Evolutionary conservation across 2,888 invertebrate genomes (phyloP).

Genomic region (Chamaedrilus cognettii): DNA sequence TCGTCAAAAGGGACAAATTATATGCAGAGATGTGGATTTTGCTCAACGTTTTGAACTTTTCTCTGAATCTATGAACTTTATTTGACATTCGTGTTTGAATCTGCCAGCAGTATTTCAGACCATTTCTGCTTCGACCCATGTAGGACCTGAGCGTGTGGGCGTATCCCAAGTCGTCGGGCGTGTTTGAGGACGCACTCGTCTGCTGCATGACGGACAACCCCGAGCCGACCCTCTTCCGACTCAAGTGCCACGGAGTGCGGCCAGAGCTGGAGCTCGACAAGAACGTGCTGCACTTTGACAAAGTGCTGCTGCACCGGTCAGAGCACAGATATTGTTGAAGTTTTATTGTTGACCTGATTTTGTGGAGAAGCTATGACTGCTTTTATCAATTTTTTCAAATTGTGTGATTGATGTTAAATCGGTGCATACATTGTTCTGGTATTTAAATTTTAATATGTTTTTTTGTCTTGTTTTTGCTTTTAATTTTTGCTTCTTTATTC

Average conservation of each 20-base stretch:
- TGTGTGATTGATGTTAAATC: neutral
- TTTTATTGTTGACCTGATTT: no score
- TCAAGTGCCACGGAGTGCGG: constrained; percentile 55
- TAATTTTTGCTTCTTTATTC: no score
- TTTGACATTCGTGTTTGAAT: no score
- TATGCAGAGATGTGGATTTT: no score
- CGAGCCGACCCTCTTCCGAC: constrained; percentile 58
- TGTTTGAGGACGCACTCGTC: constrained; percentile 56
- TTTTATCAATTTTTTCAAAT: neutral
- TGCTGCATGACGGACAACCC: constrained; percentile 60
- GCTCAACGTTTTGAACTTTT: no score
- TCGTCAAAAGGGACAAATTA: no score
- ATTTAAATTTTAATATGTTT: neutral
- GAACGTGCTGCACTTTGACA: constrained; percentile 58
- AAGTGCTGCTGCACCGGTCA: constrained; percentile 59
- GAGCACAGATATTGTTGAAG: neutral
- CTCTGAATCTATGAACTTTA: no score
- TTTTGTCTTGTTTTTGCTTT: no score
- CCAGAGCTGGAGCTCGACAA: constrained; percentile 59
- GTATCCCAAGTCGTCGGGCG: constrained; percentile 55
- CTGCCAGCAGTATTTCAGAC: no score
- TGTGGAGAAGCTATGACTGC: no score
- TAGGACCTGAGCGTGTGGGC: constrained; percentile 57
- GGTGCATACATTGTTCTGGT: neutral
- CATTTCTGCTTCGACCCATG: no score